Evolutionary conservation across 2,888 invertebrate genomes (phyloP), one percentile per base, ranked within the genome.

Genomic region (Chouioia cunea): DNA sequence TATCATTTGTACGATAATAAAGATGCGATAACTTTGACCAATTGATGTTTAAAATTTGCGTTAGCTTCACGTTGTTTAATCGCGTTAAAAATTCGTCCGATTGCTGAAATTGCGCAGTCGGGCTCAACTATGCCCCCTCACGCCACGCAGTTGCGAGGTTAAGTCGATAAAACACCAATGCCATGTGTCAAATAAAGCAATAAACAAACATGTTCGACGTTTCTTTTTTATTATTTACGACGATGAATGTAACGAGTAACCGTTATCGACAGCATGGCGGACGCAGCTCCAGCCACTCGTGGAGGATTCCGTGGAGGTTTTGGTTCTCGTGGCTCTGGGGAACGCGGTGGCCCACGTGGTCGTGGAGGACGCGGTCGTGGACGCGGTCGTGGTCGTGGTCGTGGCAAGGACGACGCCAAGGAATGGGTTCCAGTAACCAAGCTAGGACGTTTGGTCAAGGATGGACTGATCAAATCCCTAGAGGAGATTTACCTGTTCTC

Each of bases 351-450:
- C 73, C 91, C 90, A 66, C 90, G 92, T 81, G 91, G 92, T 79
- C 89, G 94, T 79, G 86, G 86, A 63, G 87, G 90, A 72, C 93
- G 93, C 56, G 93, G 95, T 53, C 91, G 95, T 79, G 94, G 94
- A 60, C 89, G 93, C 73, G 93, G 94, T 70, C 90, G 93, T 74
- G 95, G 95, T 15, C 91, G 95, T 80, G 95, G 95, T 56, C 92
- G 93, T 80, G 94, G 94, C 63, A 97, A 97, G 87, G 97, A 98
- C 88, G 96, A 95, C 79, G 95, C 96, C 81, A 98, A 98, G 85
- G 98, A 98, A 88, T 99, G 99, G 99, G 91, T 95, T 75, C 99
- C 99, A 54, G 98, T 99, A 16, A 99, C 99, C 75, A 99, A 99
- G 84, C 90, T 99, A 48, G 99, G 99, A 16, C 95, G 99, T 81